A percentile compares a stretch with the other conserved stretches of the same genome.
These are phyloP conservation scores for Arrhopalites spinosus DNA, from an alignment of 2,888 invertebrate genomes.

Conservation along the genomic window DNA sequence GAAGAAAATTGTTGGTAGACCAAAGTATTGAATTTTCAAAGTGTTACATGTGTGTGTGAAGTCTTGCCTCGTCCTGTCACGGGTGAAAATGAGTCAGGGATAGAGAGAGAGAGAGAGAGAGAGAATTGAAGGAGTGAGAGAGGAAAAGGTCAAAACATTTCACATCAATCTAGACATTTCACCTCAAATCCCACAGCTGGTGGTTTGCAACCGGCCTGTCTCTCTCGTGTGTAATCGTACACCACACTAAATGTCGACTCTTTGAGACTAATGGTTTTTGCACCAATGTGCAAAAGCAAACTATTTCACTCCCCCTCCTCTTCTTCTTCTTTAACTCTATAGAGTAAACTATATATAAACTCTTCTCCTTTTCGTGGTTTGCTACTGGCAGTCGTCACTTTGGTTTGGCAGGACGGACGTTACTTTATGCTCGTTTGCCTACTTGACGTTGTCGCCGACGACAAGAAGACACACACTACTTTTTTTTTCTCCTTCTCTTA, in stretches of 20 bases:
- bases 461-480: too few species aligned
- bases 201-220: slow-evolving; percentile 13
- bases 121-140: slow-evolving; percentile 16
- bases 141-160: slow-evolving; percentile 42
- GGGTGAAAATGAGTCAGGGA: background rate
- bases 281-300: slow-evolving; percentile 7
- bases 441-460: too few species aligned
- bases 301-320: too few species aligned
- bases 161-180: slow-evolving; percentile 39
- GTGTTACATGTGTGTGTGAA: background rate
- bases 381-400: slow-evolving; percentile 25
- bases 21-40: slow-evolving; percentile 10
- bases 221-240: slow-evolving; percentile 34
- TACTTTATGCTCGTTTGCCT: background rate
- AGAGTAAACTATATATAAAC: too few species aligned
- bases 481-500: too few species aligned
- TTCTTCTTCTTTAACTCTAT: too few species aligned
- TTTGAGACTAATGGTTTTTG: slow-evolving; percentile 37
- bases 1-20: background rate
- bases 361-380: slow-evolving; percentile 7
- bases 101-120: background rate
- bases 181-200: slow-evolving; percentile 45
- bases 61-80: background rate
- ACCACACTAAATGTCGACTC: slow-evolving; percentile 44
- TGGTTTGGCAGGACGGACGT: slow-evolving; percentile 12